Evolutionary conservation across 2,797 vertebrate genomes (phyloP), one percentile per base, ranked within the genome.

Genomic region (Sebastes hubbsi): DNA sequence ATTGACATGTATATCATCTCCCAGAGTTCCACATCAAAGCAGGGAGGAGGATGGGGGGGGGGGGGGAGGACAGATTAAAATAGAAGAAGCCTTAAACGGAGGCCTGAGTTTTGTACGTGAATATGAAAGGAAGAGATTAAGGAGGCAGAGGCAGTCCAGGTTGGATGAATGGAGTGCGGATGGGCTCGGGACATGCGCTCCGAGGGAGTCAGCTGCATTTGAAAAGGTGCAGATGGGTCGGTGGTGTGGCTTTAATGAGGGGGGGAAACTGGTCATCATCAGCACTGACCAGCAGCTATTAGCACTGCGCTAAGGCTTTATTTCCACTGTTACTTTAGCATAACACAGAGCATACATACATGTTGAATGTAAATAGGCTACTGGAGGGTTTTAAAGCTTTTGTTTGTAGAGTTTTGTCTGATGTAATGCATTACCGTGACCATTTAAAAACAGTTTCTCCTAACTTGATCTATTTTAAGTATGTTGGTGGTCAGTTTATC

Each of bases 1-100:
- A 95, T 96, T 96, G 94, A 95, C 93, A 96, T 95, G 94, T 93
- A 96, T 95, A 95, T 95, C 81, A 90, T 91, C 91, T 91, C 89
- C 88, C 87, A 80, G 79, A 89, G 86, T 59, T 84, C 76, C 65
- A 88, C 90, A 92, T 91, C 87, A 91, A 92, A 88, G 82, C n/a
- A 5, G 78, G 67, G 86, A 32, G 83, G 72, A 20, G 66, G 36
- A n/a, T n/a, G n/a, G n/a, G n/a, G 2, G 73, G 78, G 18, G 4
- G 8, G 38, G 66, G 80, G 5, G 27, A 77, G 78, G 32, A 68
- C 42, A 59, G 65, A 71, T 87, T 84, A 84, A 88, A 91, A 85
- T 69, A 46, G 87, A 74, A 59, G 80, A 14, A 86, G 80, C 75
- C 80, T 85, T 83, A 84, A 91, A 84, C 8, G 2, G 75, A 91